A percentile compares a stretch with the other conserved stretches of the same genome.
Conservation (phyloP, 2,888 invertebrate genomes). For the Cryptus armator region DNA sequence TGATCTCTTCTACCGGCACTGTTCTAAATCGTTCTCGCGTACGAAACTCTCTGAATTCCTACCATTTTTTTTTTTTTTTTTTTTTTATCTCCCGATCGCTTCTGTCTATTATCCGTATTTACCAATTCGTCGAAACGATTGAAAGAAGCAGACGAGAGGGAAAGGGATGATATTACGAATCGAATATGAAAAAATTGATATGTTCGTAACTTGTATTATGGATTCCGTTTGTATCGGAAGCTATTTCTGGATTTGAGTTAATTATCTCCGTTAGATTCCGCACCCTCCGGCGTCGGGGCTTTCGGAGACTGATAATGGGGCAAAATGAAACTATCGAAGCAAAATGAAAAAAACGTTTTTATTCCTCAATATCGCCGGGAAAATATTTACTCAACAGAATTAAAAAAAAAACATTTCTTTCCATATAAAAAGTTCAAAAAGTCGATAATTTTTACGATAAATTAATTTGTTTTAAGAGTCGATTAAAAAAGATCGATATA, state of each 20-base stretch:
- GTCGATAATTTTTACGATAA: not conserved
- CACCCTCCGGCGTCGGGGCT: not conserved
- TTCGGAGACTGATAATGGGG: not conserved
- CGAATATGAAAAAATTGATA: slow-evolving; percentile 3
- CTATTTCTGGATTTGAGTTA: slow-evolving; percentile 29
- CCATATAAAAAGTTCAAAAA: not conserved
- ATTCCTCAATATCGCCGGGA: not conserved
- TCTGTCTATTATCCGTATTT: slow-evolving; percentile 77
- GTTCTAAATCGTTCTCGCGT: slow-evolving; percentile 81
- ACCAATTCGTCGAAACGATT: slow-evolving; percentile 72
- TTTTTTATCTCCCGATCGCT: slow-evolving; percentile 47
- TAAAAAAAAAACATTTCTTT: not conserved
- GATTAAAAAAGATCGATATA: no score
- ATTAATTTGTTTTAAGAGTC: no score
- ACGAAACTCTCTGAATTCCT: slow-evolving; percentile 25
- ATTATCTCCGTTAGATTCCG: slow-evolving; percentile 12
- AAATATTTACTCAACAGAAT: not conserved
- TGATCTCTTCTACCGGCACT: slow-evolving; percentile 68
- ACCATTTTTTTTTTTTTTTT: not conserved
- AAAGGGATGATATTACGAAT: slow-evolving; percentile 19
- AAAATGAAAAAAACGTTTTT: not conserved
- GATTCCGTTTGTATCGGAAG: not conserved
- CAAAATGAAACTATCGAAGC: not conserved
- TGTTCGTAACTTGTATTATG: not conserved
- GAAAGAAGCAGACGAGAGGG: slow-evolving; percentile 31